Evolutionary conservation across 1,140 invertebrate genomes (phyloP).

Genomic region (Drosophila murphyi): DNA sequence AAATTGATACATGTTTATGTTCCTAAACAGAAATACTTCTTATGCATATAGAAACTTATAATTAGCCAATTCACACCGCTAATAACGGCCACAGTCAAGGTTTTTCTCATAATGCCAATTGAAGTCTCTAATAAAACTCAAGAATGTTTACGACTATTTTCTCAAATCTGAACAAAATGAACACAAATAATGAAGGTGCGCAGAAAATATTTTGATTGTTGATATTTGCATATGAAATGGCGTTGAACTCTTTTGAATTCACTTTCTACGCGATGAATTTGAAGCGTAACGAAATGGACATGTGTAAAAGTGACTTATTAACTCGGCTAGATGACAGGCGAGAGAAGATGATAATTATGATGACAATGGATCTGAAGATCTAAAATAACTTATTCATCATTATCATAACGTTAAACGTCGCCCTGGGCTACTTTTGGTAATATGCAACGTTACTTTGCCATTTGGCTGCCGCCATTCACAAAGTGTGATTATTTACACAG

Average conservation of each 20-base stretch:
- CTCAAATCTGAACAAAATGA: background rate
- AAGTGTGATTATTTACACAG: constrained; percentile 56
- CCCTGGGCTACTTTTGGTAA: constrained; percentile 5
- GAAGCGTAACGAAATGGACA: constrained; percentile 27
- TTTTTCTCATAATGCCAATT: constrained; percentile 42
- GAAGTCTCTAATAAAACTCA: constrained; percentile 37
- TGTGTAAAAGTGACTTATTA: constrained; percentile 6
- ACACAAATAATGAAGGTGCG: constrained; percentile 21
- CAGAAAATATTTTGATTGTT: constrained; percentile 2
- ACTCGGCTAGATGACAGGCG: background rate
- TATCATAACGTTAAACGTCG: constrained; percentile 37
- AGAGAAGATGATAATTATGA: constrained; percentile 15
- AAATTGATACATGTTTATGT: no score
- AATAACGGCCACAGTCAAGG: constrained; percentile 11
- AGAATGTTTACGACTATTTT: constrained; percentile 53
- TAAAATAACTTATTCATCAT: constrained; percentile 3
- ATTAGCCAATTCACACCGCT: constrained; percentile 25
- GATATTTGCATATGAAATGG: constrained; percentile 63
- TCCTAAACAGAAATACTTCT: background rate
- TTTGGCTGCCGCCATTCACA: constrained; percentile 47
- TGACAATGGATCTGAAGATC: background rate
- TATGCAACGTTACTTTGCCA: constrained; percentile 14
- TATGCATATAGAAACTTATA: background rate
- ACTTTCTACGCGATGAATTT: constrained; percentile 54
- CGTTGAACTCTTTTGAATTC: constrained; percentile 65